Evolutionary conservation across 2,113 vertebrate species (phyloP), one percentile per base, ranked within the genome.

Genomic region (Leucopternis melanops): DNA sequence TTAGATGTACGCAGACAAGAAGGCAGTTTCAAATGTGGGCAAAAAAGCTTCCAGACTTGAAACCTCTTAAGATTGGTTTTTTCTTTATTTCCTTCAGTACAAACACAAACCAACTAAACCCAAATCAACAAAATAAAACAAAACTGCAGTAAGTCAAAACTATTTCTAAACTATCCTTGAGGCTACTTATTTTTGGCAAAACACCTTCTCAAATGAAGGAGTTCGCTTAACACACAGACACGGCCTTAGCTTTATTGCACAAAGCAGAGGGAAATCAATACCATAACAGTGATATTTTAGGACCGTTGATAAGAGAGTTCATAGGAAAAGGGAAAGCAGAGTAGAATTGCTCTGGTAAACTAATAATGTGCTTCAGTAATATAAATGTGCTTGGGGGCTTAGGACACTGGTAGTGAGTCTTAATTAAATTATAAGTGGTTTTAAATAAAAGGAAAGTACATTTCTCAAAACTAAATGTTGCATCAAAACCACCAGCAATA

Each of bases 1-100:
- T 93, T 77, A 94, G 91, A 95, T 94, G 34, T 54, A 81, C 54
- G 65, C 58, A 97, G 75, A 50, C 94, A 97, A 82, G 57, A 90
- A 95, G 18, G 70, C 36, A 79, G 74, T 92, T 96, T 95, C 65
- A 93, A 86, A 92, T 2, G 21, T 2, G 5, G 52, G 32, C n/a
- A 95, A 93, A 93, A 94, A 92, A 94, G 13, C 42, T 81, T 74
- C 52, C 34, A 84, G 88, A 54, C 34, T 29, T 38, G n/a, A 96
- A 74, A 95, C 57, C 70, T 91, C 59, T 94, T n/a, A 70, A 92
- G 67, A 91, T 3, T 50, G 36, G 50, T 91, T 82, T 81, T 96
- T 94, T 69, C 20, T 16, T n/a, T 79, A 88, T 90, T 92, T 49
- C 71, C 44, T 82, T 50, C 80, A 81, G 31, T 80, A 84, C 38